phyloP scores from a whole-genome alignment of 2,888 invertebrate genomes.

The Latrodectus elegans region DNA sequence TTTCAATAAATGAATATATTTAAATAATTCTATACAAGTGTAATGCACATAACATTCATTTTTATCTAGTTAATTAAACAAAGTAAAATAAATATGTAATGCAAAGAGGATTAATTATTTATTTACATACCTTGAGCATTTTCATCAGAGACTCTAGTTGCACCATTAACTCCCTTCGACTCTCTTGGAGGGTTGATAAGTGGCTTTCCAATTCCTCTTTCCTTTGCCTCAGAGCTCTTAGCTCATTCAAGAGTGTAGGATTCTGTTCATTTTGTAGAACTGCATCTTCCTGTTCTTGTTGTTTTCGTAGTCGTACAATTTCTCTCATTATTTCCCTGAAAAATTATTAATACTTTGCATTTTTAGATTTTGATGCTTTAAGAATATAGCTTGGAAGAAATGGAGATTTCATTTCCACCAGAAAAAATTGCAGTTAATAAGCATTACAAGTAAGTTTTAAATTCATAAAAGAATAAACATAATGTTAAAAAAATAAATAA shows the following conservation, averaged over 20 bases:
- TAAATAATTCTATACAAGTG: too few relatives aligned
- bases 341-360: background rate
- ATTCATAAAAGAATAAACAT: too few relatives aligned
- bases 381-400: too few relatives aligned
- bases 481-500: too few relatives aligned
- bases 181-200: slow-evolving; percentile 93
- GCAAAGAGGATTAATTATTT: too few relatives aligned
- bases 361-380: background rate
- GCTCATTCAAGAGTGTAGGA: slow-evolving; percentile 91
- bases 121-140: slow-evolving; percentile 81
- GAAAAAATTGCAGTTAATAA: too few relatives aligned
- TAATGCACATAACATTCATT: too few relatives aligned
- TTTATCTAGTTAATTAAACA: too few relatives aligned
- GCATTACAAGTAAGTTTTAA: too few relatives aligned
- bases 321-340: slow-evolving; percentile 72
- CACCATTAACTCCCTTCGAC: slow-evolving; percentile 92
- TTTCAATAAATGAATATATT: too few relatives aligned
- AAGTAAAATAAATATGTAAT: too few relatives aligned
- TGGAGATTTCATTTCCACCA: too few relatives aligned
- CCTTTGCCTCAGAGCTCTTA: slow-evolving; percentile 90
- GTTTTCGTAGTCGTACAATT: slow-evolving; percentile 67
- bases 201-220: slow-evolving; percentile 97
- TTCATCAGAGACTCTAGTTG: slow-evolving; percentile 98
- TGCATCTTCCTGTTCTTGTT: slow-evolving; percentile 69
- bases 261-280: slow-evolving; percentile 76